Percentiles rank a stretch among this genome's conserved stretches.
Conservation (phyloP, 2,888 invertebrate species). For the Sabellastarte sp. region DNA sequence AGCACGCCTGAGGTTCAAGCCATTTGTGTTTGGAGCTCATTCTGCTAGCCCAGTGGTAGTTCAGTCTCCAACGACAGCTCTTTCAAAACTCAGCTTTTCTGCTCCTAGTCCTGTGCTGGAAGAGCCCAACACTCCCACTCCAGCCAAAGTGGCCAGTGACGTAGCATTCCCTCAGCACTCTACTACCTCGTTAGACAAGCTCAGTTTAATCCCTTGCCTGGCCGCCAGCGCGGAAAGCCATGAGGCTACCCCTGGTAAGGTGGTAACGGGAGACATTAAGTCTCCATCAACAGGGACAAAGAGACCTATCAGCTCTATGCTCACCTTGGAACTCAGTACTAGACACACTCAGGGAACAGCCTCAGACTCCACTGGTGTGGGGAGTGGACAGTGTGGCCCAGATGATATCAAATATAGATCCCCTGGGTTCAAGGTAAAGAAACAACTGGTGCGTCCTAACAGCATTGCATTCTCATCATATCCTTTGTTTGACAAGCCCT, state of each 20-base stretch:
- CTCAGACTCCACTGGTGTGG: not conserved
- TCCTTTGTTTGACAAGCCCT: constrained; percentile 48
- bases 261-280: not conserved
- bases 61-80: constrained; percentile 59
- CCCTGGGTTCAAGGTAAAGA: constrained; percentile 44
- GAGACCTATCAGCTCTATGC: constrained; percentile 24
- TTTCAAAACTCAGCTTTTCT: constrained; percentile 57
- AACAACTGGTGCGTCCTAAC: constrained; percentile 49
- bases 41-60: constrained; percentile 20
- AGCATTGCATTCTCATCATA: constrained; percentile 57
- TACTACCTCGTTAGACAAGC: constrained; percentile 54
- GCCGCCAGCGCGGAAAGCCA: constrained; percentile 32
- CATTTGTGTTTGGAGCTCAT: not conserved
- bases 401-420: constrained; percentile 39
- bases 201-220: constrained; percentile 56
- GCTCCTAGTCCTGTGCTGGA: constrained; percentile 14
- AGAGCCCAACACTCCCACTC: not conserved
- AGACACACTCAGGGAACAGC: not conserved
- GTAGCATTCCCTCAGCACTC: constrained; percentile 37
- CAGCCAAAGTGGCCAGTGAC: constrained; percentile 2
- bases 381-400: not conserved
- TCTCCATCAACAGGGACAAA: constrained; percentile 19
- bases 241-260: not conserved
- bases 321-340: not conserved
- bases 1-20: constrained; percentile 6